These are phyloP conservation scores for Drosophila arizonae DNA, from an alignment of 1,140 invertebrate genomes.

Conservation along the genomic window DNA sequence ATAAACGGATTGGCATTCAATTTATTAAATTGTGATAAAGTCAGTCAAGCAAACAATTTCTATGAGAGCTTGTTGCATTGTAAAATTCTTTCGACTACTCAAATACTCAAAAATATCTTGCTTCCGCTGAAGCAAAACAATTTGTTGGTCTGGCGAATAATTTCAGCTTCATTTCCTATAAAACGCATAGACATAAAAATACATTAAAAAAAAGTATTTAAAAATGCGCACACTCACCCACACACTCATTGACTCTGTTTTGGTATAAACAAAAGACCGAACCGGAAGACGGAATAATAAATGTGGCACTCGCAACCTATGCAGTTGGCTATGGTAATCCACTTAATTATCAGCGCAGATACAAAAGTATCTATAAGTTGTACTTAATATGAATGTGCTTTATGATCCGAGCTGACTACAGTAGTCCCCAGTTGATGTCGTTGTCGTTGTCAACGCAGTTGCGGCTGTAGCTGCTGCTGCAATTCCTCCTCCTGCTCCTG, in stretches of 20 bases:
- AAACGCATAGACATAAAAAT: constrained; percentile 29
- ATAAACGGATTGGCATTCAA: not conserved
- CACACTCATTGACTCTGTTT: constrained; percentile 12
- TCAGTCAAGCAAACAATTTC: too few relatives aligned
- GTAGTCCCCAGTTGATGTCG: constrained; percentile 22
- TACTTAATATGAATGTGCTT: constrained; percentile 28
- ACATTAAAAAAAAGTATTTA: constrained; percentile 34
- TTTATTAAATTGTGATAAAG: too few relatives aligned
- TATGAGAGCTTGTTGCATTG: too few relatives aligned
- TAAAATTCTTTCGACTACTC: not conserved
- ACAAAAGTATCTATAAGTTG: constrained; percentile 39
- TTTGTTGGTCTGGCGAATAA: constrained; percentile 24
- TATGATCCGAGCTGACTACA: constrained; percentile 25
- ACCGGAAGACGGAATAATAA: constrained; percentile 30
- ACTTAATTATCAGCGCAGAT: constrained; percentile 53
- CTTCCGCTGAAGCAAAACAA: not conserved
- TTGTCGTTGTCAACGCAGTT: constrained; percentile 12
- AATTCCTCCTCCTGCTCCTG: not conserved
- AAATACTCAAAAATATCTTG: too few relatives aligned
- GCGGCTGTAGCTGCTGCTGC: not conserved
- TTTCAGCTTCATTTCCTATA: constrained; percentile 26
- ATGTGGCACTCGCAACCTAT: constrained; percentile 17
- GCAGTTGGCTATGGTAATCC: constrained; percentile 38
- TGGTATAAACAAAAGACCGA: constrained; percentile 39
- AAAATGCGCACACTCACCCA: constrained; percentile 13